phyloP scores from a whole-genome alignment of 1,140 invertebrate genomes.

The Sinonovacula constricta region DNA sequence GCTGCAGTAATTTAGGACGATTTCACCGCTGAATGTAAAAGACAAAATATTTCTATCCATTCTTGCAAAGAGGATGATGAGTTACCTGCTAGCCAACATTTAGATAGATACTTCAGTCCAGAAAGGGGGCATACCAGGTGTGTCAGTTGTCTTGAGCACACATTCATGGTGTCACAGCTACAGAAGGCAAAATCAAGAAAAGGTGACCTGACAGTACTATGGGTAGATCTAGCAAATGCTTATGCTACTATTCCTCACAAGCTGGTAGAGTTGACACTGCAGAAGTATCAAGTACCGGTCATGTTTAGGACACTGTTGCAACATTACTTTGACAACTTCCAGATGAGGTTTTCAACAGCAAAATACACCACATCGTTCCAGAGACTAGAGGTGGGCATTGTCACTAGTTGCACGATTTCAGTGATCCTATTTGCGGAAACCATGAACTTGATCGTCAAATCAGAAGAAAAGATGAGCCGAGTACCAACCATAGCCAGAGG shows the following conservation, averaged over 20 bases:
- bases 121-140: too few relatives aligned
- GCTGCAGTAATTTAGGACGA: slow-evolving; percentile 7
- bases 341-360: too few relatives aligned
- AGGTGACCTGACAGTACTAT: slow-evolving; percentile 29
- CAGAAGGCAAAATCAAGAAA: slow-evolving; percentile 16
- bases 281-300: too few relatives aligned
- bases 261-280: too few relatives aligned
- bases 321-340: too few relatives aligned
- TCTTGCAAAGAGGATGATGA: too few relatives aligned
- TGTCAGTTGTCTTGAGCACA: slow-evolving; percentile 37
- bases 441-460: slow-evolving; percentile 14
- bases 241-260: slow-evolving; percentile 9
- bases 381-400: too few relatives aligned
- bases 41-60: too few relatives aligned
- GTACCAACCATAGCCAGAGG: slow-evolving; percentile 8
- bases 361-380: too few relatives aligned
- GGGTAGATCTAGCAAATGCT: slow-evolving; percentile 41
- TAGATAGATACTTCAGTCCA: too few relatives aligned
- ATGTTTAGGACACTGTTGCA: too few relatives aligned
- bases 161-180: slow-evolving; percentile 10
- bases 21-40: slow-evolving; percentile 6
- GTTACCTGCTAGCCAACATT: slow-evolving; percentile 13
- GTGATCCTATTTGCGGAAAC: slow-evolving; percentile 10
- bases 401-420: too few relatives aligned
- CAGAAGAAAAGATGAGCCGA: slow-evolving; percentile 14